Conservation (phyloP, 2,888 invertebrate species). For the Apantesis nais region DNA sequence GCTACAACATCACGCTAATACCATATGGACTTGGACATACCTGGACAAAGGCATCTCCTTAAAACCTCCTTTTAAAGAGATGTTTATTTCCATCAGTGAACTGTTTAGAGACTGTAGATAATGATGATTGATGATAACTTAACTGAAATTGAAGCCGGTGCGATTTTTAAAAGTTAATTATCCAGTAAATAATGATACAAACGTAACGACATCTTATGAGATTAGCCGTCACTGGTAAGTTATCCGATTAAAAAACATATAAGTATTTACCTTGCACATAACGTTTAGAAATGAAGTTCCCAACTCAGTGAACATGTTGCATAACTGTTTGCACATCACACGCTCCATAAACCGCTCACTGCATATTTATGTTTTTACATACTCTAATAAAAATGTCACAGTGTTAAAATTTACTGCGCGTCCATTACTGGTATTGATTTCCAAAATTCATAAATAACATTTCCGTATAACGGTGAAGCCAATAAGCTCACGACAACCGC, state of each 20-base stretch:
- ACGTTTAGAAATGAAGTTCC: constrained; percentile 2
- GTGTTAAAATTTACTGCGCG: constrained; percentile 40
- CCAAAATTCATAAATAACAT: constrained; percentile 55
- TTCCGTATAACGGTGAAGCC: constrained; percentile 49
- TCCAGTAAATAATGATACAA: no score
- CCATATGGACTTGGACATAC: no score
- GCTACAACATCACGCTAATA: no score
- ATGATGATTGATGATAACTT: no score
- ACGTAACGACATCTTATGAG: no score
- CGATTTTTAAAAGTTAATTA: no score
- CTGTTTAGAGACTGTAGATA: no score
- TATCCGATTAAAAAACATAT: not conserved
- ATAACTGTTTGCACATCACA: constrained; percentile 34
- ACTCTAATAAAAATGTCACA: constrained; percentile 44
- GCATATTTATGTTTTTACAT: constrained; percentile 28
- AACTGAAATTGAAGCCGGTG: no score
- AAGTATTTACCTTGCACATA: not conserved
- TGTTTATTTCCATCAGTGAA: no score
- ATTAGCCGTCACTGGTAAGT: no score
- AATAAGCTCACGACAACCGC: constrained; percentile 49
- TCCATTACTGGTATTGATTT: constrained; percentile 53
- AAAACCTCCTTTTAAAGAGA: no score
- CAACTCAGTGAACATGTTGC: constrained; percentile 12
- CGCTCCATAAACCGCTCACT: constrained; percentile 39
- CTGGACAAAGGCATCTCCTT: no score